Evolutionary conservation across 2,797 vertebrate genomes (phyloP).

Genomic region (Nannoperca australis): DNA sequence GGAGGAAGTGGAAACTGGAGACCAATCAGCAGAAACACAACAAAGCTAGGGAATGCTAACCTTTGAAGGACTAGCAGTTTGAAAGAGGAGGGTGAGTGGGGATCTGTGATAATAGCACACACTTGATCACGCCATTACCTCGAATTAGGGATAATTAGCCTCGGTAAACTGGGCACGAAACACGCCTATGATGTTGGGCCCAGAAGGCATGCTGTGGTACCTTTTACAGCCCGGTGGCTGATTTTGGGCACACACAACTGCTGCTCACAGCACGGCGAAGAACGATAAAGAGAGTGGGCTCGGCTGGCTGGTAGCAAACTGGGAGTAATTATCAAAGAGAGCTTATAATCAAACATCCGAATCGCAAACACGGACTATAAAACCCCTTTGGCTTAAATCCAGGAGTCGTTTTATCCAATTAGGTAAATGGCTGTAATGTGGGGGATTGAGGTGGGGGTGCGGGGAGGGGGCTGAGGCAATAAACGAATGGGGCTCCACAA

Average conservation of each 20-base stretch:
- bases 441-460: constrained; percentile 57
- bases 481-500: constrained; percentile 72
- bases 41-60: constrained; percentile 72
- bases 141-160: constrained; percentile 87
- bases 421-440: constrained; percentile 86
- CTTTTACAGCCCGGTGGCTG: constrained; percentile 84
- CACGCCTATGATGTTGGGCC: constrained; percentile 83
- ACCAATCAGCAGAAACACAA: constrained; percentile 74
- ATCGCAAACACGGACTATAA: constrained; percentile 86
- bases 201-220: constrained; percentile 83
- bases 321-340: constrained; percentile 87
- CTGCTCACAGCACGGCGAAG: constrained; percentile 76
- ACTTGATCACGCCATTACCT: constrained; percentile 85
- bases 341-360: constrained; percentile 88
- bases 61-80: constrained; percentile 77
- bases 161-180: constrained; percentile 85
- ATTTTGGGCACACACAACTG: constrained; percentile 81
- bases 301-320: constrained; percentile 81
- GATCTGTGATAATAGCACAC: constrained; percentile 81
- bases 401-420: constrained; percentile 88
- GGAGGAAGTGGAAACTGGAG: constrained; percentile 72
- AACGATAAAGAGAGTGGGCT: constrained; percentile 80
- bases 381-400: constrained; percentile 85
- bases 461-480: constrained; percentile 61
- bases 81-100: constrained; percentile 75